phyloP scores from a whole-genome alignment of 2,113 vertebrate species.

The Tychaedon coryphoeus region DNA sequence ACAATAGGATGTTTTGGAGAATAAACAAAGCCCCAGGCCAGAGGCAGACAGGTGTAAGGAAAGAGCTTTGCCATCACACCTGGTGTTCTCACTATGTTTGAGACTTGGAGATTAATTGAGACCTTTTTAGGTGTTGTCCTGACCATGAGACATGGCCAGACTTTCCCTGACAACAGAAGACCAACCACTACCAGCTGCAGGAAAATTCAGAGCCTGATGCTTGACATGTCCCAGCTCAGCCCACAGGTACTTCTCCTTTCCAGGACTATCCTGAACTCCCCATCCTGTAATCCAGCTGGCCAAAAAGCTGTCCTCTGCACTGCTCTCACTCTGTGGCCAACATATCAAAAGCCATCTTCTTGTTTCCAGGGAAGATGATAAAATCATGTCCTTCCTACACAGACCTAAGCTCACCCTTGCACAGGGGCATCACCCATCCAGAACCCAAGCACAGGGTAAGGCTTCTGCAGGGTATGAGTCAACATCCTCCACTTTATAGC shows the following conservation, averaged over 20 bases:
- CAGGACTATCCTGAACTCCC: not conserved
- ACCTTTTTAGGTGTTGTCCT: not conserved
- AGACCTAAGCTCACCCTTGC: not conserved
- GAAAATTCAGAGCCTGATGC: not conserved
- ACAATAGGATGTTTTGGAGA: not conserved
- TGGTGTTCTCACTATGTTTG: not conserved
- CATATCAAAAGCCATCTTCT: not conserved
- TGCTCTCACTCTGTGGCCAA: not conserved
- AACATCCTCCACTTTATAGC: not conserved
- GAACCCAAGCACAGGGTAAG: not conserved
- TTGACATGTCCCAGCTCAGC: not conserved
- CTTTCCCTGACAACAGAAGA: not conserved
- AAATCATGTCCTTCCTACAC: not conserved
- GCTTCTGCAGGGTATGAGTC: not conserved
- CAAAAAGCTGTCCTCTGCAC: not conserved
- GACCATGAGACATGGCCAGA: rapidly evolving
- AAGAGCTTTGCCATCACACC: not conserved
- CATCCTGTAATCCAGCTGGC: not conserved
- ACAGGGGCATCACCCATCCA: not conserved
- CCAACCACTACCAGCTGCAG: not conserved
- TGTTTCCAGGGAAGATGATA: not conserved
- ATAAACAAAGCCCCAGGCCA: not conserved
- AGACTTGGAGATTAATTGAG: not conserved
- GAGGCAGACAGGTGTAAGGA: not conserved
- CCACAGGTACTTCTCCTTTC: not conserved